Percentiles rank a stretch among this genome's conserved stretches.
Conservation (phyloP, 2,797 vertebrate species). For the Peromyscus eremicus region DNA sequence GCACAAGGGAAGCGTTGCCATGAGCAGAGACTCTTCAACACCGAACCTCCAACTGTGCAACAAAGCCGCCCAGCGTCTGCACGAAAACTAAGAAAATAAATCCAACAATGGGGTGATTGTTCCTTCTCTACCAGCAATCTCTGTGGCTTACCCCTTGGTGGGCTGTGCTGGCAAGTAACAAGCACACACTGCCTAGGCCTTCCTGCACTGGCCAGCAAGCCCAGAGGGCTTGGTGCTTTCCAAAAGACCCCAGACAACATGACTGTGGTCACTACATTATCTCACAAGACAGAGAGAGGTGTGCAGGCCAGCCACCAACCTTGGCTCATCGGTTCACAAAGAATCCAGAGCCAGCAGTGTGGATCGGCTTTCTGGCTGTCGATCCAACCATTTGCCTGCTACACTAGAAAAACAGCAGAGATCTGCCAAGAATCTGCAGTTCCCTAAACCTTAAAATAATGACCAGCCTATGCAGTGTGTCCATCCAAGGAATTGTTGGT, state of each 20-base stretch:
- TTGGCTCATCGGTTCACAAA: not conserved
- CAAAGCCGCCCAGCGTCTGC: not conserved
- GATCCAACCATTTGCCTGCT: constrained; percentile 50
- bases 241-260: not conserved
- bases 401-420: constrained; percentile 71
- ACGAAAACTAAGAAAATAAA: not conserved
- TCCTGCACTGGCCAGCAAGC: not conserved
- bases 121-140: constrained; percentile 41
- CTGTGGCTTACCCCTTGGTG: not conserved
- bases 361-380: constrained; percentile 27
- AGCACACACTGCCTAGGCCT: not conserved
- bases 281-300: not conserved
- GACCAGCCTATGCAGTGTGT: constrained; percentile 45
- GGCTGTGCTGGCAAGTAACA: constrained; percentile 15
- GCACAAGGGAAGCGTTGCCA: constrained; percentile 10
- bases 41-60: constrained; percentile 38
- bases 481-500: constrained; percentile 78
- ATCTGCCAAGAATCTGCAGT: constrained; percentile 75
- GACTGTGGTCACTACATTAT: not conserved
- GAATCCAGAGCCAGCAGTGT: not conserved
- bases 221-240: not conserved
- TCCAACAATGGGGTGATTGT: constrained; percentile 66
- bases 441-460: constrained; percentile 72
- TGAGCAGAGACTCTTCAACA: constrained; percentile 41
- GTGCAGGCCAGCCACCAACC: not conserved